Conservation (phyloP, 2,113 vertebrate species). For the Aleadryas rufinucha region DNA sequence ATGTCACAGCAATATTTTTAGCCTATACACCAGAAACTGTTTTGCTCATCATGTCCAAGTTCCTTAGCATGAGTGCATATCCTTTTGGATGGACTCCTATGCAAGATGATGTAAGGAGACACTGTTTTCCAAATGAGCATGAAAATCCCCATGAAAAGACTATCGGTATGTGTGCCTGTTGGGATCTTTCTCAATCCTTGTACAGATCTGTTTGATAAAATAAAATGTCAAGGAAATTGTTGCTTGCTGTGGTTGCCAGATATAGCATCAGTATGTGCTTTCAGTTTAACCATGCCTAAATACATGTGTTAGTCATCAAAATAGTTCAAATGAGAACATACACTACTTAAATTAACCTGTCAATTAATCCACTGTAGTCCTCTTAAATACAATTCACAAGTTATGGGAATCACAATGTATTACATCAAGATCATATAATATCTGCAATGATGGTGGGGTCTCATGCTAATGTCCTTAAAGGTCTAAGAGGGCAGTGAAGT, state of each 20-base stretch:
- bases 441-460: not conserved
- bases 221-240: slow-evolving; percentile 2
- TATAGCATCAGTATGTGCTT: not conserved
- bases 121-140: not conserved
- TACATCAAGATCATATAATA: not conserved
- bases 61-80: not conserved
- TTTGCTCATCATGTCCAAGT: not conserved
- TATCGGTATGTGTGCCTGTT: not conserved
- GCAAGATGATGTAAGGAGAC: not conserved
- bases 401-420: not conserved
- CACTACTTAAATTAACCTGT: slow-evolving; percentile 6
- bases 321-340: not conserved
- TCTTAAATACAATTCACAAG: not conserved
- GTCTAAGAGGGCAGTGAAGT: not conserved
- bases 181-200: not conserved
- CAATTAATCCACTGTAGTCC: not conserved
- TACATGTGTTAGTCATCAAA: not conserved
- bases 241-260: not conserved
- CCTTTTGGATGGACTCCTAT: not conserved
- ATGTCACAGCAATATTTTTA: not conserved
- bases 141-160: not conserved
- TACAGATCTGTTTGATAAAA: slow-evolving; percentile 14
- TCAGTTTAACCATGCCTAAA: slow-evolving; percentile 19
- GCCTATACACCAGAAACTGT: not conserved
- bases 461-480: not conserved